Conservation (phyloP, 2,113 vertebrate genomes). For the Penelope pileata region DNA sequence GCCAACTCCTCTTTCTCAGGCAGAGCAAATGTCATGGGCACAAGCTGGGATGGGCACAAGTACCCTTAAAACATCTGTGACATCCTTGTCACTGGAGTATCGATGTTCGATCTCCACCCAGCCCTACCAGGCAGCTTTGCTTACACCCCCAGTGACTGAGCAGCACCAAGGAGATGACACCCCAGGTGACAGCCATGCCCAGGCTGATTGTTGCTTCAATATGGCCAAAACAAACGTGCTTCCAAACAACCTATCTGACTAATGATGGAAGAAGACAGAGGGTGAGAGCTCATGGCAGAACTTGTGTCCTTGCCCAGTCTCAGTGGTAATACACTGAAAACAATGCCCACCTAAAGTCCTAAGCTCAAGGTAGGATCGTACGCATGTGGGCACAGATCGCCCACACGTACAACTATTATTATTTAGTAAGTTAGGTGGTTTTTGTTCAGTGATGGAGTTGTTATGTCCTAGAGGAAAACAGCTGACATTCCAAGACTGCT, state of each 20-base stretch:
- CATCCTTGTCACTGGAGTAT: neutral
- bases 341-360: neutral
- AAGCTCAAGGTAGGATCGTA: neutral
- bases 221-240: neutral
- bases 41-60: neutral
- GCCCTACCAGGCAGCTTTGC: neutral
- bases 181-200: neutral
- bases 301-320: neutral
- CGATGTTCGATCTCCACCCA: neutral
- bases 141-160: fast-evolving
- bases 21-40: neutral
- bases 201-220: neutral
- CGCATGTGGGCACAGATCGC: fast-evolving
- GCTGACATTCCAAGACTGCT: neutral
- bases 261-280: neutral
- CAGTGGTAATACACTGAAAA: neutral
- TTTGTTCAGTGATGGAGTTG: neutral
- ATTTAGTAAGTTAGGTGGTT: fast-evolving
- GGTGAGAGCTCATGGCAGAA: neutral
- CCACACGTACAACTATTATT: neutral
- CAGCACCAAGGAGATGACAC: neutral
- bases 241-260: neutral
- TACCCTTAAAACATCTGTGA: neutral
- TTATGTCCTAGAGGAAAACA: neutral
- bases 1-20: fast-evolving